Conservation (phyloP, 2,888 invertebrate species). For the Sarcophaga subvicina region DNA sequence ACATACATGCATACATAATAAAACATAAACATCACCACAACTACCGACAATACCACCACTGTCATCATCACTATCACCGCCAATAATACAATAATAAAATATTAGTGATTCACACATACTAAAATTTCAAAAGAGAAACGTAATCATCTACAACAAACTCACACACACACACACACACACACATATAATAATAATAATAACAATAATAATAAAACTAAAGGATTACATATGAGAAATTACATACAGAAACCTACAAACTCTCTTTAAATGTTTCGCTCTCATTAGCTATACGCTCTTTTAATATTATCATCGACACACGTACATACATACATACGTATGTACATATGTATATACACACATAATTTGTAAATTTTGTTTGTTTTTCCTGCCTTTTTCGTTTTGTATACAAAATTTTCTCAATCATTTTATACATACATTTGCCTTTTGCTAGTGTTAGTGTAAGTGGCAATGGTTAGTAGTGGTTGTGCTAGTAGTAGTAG, state of each 20-base stretch:
- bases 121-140: slow-evolving; percentile 36
- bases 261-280: too few species aligned
- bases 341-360: neutral
- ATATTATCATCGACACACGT: too few species aligned
- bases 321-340: too few species aligned
- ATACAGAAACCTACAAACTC: too few species aligned
- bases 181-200: neutral
- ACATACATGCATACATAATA: neutral
- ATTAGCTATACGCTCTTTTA: too few species aligned
- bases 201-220: too few species aligned
- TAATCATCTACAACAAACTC: slow-evolving; percentile 7
- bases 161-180: neutral
- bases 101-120: slow-evolving; percentile 51
- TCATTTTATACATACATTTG: neutral
- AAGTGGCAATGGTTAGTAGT: neutral
- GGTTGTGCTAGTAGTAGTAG: slow-evolving; percentile 18
- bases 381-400: neutral
- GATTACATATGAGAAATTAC: too few species aligned
- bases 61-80: slow-evolving; percentile 26
- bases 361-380: neutral
- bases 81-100: slow-evolving; percentile 51
- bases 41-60: slow-evolving; percentile 30
- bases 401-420: too few species aligned
- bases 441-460: neutral
- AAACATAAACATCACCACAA: slow-evolving; percentile 10